Evolutionary conservation across 1,140 invertebrate genomes (phyloP), one percentile per base, ranked within the genome.

Genomic region (Anastrepha ludens): DNA sequence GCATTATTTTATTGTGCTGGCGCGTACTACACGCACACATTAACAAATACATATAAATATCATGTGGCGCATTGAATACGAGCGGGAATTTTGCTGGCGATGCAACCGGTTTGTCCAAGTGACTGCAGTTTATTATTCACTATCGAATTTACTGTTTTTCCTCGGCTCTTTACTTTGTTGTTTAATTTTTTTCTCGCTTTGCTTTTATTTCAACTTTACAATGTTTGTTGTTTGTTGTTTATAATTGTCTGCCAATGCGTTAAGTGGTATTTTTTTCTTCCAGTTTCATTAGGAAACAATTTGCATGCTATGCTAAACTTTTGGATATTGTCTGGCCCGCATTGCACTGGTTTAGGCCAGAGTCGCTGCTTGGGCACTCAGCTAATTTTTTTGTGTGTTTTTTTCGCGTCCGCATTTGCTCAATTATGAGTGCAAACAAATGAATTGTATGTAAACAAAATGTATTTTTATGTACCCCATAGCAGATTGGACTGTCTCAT

Each of bases 91-190:
- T 58, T 20, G 47, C 9, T 81, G n/a, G 11, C 47, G n/a, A 20
- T 81, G 47, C 74, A 81, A 81, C 74, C 74, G 47, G 74, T 81
- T 81, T 81, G 44, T 11, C 4, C 44, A 81, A 81, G 47, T 81
- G 0, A 81, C 15, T 58, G 44, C 47, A 81, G n/a, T 81, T 81
- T 81, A 55, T 81, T 81, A 55, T 81, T 81, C 55, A 55, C 74
- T 20, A 50, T 55, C 44, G n/a, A 78, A 29, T 81, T 81, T 29
- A 17, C 17, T 9, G 74, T 20, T 55, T 50, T 81, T 81, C 47
- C 74, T 41, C 47, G 39, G 17, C n/a, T 64, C 70, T 29, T 62
- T 62, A 8, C 44, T 81, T 81, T 81, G 74, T 81, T 81, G 29
- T 29, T 78, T 2, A 5, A 0, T 78, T 55, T 78, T 55, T 50